A percentile compares a stretch with the other conserved stretches of the same genome.
phyloP scores from a whole-genome alignment of 1,140 invertebrate genomes.

The Drosophila orosa region DNA sequence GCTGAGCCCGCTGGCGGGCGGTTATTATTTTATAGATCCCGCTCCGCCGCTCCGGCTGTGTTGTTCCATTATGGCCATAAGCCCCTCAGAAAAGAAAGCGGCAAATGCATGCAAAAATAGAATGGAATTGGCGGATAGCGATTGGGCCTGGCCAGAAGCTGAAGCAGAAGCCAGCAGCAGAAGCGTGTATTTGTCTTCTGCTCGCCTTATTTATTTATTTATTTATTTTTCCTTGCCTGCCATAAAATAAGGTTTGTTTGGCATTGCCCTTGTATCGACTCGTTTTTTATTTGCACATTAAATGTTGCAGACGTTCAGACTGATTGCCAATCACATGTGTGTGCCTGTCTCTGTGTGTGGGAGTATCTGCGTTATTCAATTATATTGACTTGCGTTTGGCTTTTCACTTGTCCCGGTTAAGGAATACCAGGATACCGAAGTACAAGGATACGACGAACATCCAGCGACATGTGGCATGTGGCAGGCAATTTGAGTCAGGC shows the following conservation, averaged over 20 bases:
- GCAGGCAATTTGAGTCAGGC: constrained; percentile 58
- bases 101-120: constrained; percentile 72
- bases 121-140: constrained; percentile 22
- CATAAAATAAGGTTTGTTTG: constrained; percentile 79
- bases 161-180: background rate
- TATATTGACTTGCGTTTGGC: constrained; percentile 78
- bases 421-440: constrained; percentile 41
- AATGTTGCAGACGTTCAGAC: constrained; percentile 79
- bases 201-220: constrained; percentile 48
- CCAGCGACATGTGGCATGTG: constrained; percentile 43
- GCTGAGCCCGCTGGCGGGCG: constrained; percentile 54
- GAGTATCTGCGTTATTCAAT: constrained; percentile 69
- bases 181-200: constrained; percentile 20
- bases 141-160: background rate
- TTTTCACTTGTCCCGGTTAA: constrained; percentile 71
- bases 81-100: constrained; percentile 23
- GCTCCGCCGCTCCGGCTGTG: constrained; percentile 18
- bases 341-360: constrained; percentile 17
- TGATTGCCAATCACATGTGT: constrained; percentile 61
- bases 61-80: constrained; percentile 55
- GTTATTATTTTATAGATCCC: constrained; percentile 69
- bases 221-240: constrained; percentile 67
- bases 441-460: constrained; percentile 5
- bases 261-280: constrained; percentile 73
- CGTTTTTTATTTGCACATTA: constrained; percentile 82